phyloP scores from a whole-genome alignment of 2,888 invertebrate genomes.

The Brenthis daphne region DNA sequence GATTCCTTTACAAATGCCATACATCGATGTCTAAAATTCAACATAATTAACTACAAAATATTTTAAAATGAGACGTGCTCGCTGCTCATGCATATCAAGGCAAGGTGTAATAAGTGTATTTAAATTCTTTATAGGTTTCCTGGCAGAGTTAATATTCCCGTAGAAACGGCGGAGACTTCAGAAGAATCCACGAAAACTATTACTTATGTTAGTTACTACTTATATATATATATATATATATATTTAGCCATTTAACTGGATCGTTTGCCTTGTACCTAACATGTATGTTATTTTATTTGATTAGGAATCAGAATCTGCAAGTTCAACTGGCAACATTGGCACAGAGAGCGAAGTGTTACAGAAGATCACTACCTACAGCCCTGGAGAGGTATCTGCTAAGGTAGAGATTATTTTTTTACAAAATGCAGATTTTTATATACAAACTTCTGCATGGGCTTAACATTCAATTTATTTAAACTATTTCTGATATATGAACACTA shows the following conservation, averaged over 20 bases:
- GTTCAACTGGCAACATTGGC: slow-evolving; percentile 43
- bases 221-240: background rate
- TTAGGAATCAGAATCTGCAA: slow-evolving; percentile 29
- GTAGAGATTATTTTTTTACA: slow-evolving; percentile 41
- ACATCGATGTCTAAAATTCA: too few species aligned
- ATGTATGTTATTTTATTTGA: background rate
- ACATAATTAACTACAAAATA: too few species aligned
- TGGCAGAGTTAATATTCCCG: slow-evolving; percentile 59
- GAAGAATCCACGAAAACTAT: slow-evolving; percentile 32
- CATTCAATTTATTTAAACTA: too few species aligned
- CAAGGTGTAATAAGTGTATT: background rate
- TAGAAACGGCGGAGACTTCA: slow-evolving; percentile 28
- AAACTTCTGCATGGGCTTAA: too few species aligned
- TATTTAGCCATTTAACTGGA: background rate
- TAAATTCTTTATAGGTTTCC: slow-evolving; percentile 59
- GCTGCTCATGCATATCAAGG: too few species aligned
- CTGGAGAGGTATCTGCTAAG: slow-evolving; percentile 52
- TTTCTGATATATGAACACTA: too few species aligned
- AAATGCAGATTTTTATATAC: too few species aligned
- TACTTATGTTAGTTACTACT: slow-evolving; percentile 37
- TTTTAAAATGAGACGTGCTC: too few species aligned
- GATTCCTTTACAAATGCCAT: too few species aligned
- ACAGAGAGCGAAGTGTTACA: slow-evolving; percentile 69
- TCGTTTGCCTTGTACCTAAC: too few species aligned
- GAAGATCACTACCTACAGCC: slow-evolving; percentile 68